A percentile compares a stretch with the other conserved stretches of the same genome.
Evolutionary conservation across 2,797 vertebrate genomes (phyloP).

Genomic region (Peromyscus aztecus): DNA sequence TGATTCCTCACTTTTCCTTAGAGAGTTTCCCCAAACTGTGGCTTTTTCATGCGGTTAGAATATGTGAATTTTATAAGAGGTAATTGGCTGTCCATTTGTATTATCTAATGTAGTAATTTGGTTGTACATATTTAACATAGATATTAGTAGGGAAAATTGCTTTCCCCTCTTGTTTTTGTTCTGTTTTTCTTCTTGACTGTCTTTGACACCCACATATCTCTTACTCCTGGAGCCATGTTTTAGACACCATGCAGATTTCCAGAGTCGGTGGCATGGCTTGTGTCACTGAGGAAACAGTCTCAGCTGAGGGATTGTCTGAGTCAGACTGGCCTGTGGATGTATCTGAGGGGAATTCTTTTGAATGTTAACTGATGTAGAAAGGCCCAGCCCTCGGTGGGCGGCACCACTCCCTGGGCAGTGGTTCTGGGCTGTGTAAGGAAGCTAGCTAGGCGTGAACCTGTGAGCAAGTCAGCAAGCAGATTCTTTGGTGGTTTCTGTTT

Average conservation of each 20-base stretch:
- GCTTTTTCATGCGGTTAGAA: not conserved
- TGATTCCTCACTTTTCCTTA: not conserved
- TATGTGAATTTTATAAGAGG: slow-evolving; percentile 45
- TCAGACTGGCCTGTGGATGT: not conserved
- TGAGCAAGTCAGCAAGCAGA: not conserved
- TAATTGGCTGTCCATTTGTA: not conserved
- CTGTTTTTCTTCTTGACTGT: not conserved
- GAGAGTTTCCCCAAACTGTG: not conserved
- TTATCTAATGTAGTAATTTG: slow-evolving; percentile 28
- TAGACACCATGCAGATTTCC: not conserved
- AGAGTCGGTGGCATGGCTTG: not conserved
- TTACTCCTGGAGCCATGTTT: not conserved
- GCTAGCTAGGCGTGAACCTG: not conserved
- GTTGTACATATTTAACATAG: not conserved
- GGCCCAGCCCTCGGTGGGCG: not conserved
- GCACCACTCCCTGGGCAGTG: not conserved
- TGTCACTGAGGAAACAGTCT: not conserved
- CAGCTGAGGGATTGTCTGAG: not conserved
- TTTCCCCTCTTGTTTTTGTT: not conserved
- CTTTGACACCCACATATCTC: not conserved
- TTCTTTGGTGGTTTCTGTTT: not conserved
- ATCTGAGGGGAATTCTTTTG: not conserved
- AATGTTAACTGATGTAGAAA: not conserved
- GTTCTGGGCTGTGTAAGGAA: not conserved
- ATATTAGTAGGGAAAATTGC: not conserved